Evolutionary conservation across 2,113 vertebrate genomes (phyloP).

Genomic region (Tapirus terrestris): DNA sequence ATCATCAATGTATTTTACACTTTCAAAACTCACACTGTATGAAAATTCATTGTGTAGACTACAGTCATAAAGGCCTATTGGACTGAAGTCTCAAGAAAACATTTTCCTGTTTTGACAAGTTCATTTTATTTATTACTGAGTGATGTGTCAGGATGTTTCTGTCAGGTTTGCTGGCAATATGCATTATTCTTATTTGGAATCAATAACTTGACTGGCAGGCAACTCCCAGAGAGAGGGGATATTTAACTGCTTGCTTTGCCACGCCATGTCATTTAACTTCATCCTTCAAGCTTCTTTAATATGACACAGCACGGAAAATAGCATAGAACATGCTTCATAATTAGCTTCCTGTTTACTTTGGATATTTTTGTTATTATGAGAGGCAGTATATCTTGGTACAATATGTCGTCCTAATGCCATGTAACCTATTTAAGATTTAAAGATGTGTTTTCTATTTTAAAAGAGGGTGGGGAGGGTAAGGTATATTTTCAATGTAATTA

Average conservation of each 20-base stretch:
- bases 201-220: constrained; percentile 77
- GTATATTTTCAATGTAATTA: not conserved
- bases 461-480: not conserved
- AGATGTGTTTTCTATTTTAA: not conserved
- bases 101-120: constrained; percentile 81
- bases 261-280: constrained; percentile 74
- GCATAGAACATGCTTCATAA: constrained; percentile 66
- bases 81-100: constrained; percentile 63
- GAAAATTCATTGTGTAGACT: constrained; percentile 72
- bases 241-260: constrained; percentile 76
- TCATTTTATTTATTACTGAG: constrained; percentile 72
- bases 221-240: constrained; percentile 59
- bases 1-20: not conserved
- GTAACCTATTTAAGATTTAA: not conserved
- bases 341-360: constrained; percentile 62
- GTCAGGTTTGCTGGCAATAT: constrained; percentile 77
- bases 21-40: not conserved
- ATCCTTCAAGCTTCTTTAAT: constrained; percentile 70
- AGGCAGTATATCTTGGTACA: constrained; percentile 1
- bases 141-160: constrained; percentile 72
- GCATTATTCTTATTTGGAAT: constrained; percentile 79
- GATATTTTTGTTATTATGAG: constrained; percentile 61
- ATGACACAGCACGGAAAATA: constrained; percentile 68
- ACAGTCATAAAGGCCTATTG: constrained; percentile 68
- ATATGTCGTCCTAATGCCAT: constrained; percentile 37